Evolutionary conservation across 2,113 vertebrate genomes (phyloP).

Genomic region (Piaya cayana): DNA sequence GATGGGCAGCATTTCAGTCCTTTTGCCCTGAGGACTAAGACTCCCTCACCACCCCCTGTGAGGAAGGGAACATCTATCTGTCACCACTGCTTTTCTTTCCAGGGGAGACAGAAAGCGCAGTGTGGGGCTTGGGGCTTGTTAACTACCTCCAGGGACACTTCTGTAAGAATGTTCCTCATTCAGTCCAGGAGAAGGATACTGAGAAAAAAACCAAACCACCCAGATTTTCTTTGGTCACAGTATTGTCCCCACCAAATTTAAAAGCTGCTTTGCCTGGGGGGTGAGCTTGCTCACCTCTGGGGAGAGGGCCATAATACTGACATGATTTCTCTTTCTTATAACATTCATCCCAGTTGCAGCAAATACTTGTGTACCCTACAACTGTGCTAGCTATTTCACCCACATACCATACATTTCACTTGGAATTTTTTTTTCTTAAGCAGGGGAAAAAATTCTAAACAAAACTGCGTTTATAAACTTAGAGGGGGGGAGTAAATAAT

Average conservation of each 20-base stretch:
- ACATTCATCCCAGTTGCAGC: background rate
- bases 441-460: background rate
- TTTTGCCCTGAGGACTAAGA: background rate
- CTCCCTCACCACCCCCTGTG: background rate
- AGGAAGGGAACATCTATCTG: background rate
- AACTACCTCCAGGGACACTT: background rate
- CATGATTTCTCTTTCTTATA: background rate
- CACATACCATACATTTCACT: background rate
- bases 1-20: background rate
- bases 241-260: background rate
- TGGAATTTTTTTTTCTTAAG: background rate
- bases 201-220: background rate
- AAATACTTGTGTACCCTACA: background rate
- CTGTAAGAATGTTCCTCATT: background rate
- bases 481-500: background rate
- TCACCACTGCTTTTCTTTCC: background rate
- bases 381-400: background rate
- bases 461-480: slow-evolving; percentile 49
- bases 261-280: background rate
- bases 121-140: background rate
- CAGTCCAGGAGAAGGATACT: background rate
- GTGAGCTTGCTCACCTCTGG: background rate
- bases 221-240: background rate
- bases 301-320: background rate
- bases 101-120: background rate